phyloP scores from a whole-genome alignment of 2,888 invertebrate genomes.

The Caradrina kadenii region DNA sequence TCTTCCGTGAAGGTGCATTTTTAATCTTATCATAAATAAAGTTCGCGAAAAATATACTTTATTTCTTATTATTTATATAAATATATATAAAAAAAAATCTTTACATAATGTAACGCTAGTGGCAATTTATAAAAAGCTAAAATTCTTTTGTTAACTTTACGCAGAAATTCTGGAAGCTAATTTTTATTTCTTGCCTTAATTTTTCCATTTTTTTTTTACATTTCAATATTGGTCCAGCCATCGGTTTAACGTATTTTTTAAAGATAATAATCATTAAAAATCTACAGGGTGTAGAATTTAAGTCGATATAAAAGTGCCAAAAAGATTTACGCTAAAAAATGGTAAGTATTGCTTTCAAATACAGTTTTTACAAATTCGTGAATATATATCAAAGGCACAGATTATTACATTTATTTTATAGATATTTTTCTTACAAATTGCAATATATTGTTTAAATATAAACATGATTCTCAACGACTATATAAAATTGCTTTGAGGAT shows the following conservation, averaged over 20 bases:
- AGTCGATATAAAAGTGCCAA: conserved; percentile 16
- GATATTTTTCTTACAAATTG: conserved; percentile 1
- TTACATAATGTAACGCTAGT: conserved; percentile 63
- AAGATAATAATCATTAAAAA: conserved; percentile 3
- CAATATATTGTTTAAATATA: conserved; percentile 5
- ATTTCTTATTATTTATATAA: conserved; percentile 50
- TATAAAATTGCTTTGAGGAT: background rate
- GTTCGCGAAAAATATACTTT: conserved; percentile 39
- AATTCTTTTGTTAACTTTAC: conserved; percentile 20
- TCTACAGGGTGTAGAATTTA: conserved; percentile 23
- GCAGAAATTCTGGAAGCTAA: conserved; percentile 7
- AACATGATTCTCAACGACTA: conserved; percentile 14
- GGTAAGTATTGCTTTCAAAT: conserved; percentile 7
- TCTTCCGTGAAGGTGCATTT: background rate
- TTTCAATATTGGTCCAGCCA: conserved; percentile 48
- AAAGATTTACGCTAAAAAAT: conserved; percentile 11
- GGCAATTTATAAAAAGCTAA: conserved; percentile 64
- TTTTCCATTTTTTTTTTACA: background rate
- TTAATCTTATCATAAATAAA: conserved; percentile 33
- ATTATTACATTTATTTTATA: background rate
- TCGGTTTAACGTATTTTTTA: conserved; percentile 2
- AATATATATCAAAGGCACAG: conserved; percentile 25
- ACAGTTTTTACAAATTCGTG: conserved; percentile 23
- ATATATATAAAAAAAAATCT: conserved; percentile 38
- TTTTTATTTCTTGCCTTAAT: background rate